phyloP scores from a whole-genome alignment of 2,113 vertebrate genomes.

The Rhea pennata region DNA sequence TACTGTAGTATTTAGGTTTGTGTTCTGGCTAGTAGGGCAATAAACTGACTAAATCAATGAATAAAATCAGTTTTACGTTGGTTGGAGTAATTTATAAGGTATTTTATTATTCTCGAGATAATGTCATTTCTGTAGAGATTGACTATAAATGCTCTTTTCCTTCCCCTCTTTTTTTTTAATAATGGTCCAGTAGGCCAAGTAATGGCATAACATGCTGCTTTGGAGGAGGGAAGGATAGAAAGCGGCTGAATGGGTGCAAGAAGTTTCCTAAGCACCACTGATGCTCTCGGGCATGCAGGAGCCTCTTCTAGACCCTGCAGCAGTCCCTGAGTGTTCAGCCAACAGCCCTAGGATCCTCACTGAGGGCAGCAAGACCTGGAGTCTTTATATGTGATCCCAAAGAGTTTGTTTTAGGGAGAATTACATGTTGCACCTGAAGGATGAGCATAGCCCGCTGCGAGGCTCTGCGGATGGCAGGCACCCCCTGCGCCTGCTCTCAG shows the following conservation, averaged over 20 bases:
- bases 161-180: not conserved
- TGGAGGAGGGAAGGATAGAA: not conserved
- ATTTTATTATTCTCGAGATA: not conserved
- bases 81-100: not conserved
- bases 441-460: accelerated
- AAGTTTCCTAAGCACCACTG: not conserved
- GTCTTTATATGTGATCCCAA: not conserved
- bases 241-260: not conserved
- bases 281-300: not conserved
- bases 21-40: not conserved
- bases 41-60: not conserved
- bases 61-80: not conserved
- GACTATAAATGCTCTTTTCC: not conserved
- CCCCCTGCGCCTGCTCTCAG: accelerated
- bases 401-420: not conserved
- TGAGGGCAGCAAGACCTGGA: not conserved
- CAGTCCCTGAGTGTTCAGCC: not conserved
- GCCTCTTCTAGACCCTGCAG: not conserved
- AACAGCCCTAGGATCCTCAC: not conserved
- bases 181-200: not conserved
- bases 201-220: not conserved
- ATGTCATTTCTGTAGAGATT: not conserved
- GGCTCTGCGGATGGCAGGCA: not conserved
- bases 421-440: not conserved
- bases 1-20: not conserved